These are phyloP conservation scores for Chlamydotis undulata DNA, from an alignment of 2,113 vertebrate species.

Conservation along the genomic window DNA sequence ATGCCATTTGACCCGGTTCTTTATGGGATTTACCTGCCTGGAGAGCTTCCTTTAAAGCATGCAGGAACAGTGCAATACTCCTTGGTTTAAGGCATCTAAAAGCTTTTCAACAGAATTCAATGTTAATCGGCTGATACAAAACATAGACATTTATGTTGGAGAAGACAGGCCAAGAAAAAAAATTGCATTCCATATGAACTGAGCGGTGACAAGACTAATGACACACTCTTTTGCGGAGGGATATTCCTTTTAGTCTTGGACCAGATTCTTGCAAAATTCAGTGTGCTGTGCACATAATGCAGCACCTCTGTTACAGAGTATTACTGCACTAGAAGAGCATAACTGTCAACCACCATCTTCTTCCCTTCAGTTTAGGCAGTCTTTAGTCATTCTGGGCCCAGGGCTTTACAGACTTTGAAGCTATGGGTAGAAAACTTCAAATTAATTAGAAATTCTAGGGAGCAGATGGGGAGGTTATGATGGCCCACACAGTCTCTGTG, in stretches of 20 bases:
- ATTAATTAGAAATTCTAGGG: neutral
- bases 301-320: neutral
- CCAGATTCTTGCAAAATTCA: neutral
- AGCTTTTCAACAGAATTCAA: neutral
- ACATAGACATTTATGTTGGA: neutral
- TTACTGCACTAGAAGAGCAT: neutral
- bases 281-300: neutral
- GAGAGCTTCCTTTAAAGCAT: neutral
- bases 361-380: neutral
- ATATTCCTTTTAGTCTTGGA: neutral
- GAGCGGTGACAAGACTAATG: neutral
- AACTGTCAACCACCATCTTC: neutral
- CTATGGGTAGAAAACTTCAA: neutral
- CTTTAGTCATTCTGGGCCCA: neutral
- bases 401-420: neutral
- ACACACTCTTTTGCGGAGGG: neutral
- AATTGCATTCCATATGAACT: neutral
- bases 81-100: neutral
- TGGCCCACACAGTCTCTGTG: neutral
- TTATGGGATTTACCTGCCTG: neutral
- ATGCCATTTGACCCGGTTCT: neutral
- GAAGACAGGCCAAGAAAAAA: neutral
- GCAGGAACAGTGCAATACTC: neutral
- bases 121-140: neutral
- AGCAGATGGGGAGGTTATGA: neutral